Evolutionary conservation across 2,797 vertebrate genomes (phyloP).

Genomic region (Harpagifer antarcticus): DNA sequence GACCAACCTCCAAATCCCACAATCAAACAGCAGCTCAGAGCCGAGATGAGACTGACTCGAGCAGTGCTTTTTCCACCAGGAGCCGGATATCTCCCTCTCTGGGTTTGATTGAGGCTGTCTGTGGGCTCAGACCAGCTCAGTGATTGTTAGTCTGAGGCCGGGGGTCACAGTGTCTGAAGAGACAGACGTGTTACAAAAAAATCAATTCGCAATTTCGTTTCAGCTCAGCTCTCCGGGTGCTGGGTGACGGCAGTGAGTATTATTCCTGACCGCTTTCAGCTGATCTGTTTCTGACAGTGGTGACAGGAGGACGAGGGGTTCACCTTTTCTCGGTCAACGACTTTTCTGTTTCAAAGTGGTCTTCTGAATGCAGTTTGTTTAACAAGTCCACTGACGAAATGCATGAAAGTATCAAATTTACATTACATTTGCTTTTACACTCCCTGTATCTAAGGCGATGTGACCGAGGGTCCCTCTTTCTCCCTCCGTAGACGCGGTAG

Average conservation of each 20-base stretch:
- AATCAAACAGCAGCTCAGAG: constrained; percentile 5
- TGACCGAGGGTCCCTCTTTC: not conserved
- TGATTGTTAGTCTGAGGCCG: constrained; percentile 46
- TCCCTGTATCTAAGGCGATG: not conserved
- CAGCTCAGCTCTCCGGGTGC: constrained; percentile 25
- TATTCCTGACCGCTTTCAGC: constrained; percentile 23
- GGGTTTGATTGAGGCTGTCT: constrained; percentile 51
- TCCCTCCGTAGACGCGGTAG: not conserved
- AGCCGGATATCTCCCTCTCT: constrained; percentile 33
- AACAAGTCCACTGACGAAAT: not conserved
- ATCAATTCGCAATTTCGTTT: constrained; percentile 42
- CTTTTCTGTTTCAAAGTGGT: constrained; percentile 25
- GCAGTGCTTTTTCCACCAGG: constrained; percentile 18
- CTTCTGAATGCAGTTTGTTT: not conserved
- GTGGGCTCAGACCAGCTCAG: constrained; percentile 35
- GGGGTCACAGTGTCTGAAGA: constrained; percentile 41
- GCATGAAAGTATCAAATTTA: not conserved
- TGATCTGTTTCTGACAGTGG: constrained; percentile 17
- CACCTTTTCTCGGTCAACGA: not conserved
- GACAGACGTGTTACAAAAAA: constrained; percentile 35
- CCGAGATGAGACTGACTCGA: constrained; percentile 52
- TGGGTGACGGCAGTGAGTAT: constrained; percentile 67
- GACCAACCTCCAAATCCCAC: constrained; percentile 31
- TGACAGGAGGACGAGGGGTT: constrained; percentile 38
- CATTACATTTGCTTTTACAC: not conserved